These are phyloP conservation scores for Eugnorisma glareosa DNA, from an alignment of 2,888 invertebrate genomes.

Conservation along the genomic window DNA sequence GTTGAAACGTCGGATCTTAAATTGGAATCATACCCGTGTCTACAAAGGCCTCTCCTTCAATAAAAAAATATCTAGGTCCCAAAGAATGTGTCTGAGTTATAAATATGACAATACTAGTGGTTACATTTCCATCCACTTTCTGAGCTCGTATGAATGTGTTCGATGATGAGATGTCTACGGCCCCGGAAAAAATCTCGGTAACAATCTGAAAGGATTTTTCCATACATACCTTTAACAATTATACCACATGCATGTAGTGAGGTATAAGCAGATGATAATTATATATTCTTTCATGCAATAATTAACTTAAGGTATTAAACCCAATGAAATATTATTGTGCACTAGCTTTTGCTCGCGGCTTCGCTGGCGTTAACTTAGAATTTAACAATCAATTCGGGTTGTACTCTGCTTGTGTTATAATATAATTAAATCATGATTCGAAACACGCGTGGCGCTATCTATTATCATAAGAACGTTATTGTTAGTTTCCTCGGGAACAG, in stretches of 20 bases:
- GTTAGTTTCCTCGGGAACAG: no score
- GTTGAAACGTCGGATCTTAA: background rate
- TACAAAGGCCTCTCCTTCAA: background rate
- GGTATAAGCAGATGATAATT: background rate
- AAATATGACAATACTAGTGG: conserved; percentile 35
- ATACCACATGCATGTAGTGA: conserved; percentile 9
- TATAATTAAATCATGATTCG: no score
- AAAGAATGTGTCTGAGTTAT: conserved; percentile 14
- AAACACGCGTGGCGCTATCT: no score
- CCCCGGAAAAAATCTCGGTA: conserved; percentile 51
- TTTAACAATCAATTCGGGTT: no score
- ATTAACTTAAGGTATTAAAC: background rate
- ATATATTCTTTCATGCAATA: conserved; percentile 1
- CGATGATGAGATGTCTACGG: conserved; percentile 54
- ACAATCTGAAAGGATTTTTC: conserved; percentile 32
- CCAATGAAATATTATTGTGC: background rate
- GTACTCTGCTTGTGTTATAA: no score
- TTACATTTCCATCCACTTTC: conserved; percentile 30
- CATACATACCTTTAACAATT: conserved; percentile 22
- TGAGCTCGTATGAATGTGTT: conserved; percentile 41
- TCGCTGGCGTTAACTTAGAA: no score
- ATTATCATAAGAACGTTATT: no score
- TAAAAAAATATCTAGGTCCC: conserved; percentile 6
- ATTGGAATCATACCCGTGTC: conserved; percentile 18
- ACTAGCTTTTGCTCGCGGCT: no score